These are phyloP conservation scores for Hydrotaea cyrtoneurina DNA, from an alignment of 2,888 invertebrate species.

Conservation along the genomic window DNA sequence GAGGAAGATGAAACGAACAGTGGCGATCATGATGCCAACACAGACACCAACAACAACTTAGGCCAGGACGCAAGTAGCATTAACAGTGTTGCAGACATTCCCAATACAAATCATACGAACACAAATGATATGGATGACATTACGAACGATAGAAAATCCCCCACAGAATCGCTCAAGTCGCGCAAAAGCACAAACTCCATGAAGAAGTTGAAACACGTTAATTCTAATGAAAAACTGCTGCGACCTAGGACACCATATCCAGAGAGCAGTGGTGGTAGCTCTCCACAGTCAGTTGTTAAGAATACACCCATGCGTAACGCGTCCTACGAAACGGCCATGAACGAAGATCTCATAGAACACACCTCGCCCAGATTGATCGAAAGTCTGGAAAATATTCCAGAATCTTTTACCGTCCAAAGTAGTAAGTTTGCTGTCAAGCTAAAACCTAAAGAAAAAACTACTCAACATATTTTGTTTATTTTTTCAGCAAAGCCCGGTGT, in stretches of 20 bases:
- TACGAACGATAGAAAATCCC: conserved; percentile 69
- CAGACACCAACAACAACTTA: background rate
- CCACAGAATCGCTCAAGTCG: conserved; percentile 71
- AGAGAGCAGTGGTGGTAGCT: conserved; percentile 73
- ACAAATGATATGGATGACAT: background rate
- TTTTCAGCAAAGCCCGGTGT: conserved; percentile 56
- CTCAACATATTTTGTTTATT: too few relatives aligned
- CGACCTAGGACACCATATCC: conserved; percentile 79
- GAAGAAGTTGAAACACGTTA: conserved; percentile 58
- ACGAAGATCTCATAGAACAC: conserved; percentile 74
- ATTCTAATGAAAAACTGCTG: conserved; percentile 70
- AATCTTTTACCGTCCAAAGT: conserved; percentile 43
- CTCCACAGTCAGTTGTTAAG: conserved; percentile 72
- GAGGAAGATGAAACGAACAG: background rate
- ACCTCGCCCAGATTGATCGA: conserved; percentile 75
- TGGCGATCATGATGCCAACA: background rate
- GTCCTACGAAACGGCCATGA: conserved; percentile 76
- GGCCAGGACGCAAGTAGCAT: background rate
- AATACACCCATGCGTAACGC: conserved; percentile 74
- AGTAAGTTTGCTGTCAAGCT: conserved; percentile 27
- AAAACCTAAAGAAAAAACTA: background rate
- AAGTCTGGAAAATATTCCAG: conserved; percentile 75
- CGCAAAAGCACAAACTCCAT: conserved; percentile 71
- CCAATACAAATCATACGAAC: background rate
- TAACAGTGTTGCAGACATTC: background rate